A percentile compares a stretch with the other conserved stretches of the same genome.
phyloP scores from a whole-genome alignment of 2,113 vertebrate species.

The Podarcis raffonei region DNA sequence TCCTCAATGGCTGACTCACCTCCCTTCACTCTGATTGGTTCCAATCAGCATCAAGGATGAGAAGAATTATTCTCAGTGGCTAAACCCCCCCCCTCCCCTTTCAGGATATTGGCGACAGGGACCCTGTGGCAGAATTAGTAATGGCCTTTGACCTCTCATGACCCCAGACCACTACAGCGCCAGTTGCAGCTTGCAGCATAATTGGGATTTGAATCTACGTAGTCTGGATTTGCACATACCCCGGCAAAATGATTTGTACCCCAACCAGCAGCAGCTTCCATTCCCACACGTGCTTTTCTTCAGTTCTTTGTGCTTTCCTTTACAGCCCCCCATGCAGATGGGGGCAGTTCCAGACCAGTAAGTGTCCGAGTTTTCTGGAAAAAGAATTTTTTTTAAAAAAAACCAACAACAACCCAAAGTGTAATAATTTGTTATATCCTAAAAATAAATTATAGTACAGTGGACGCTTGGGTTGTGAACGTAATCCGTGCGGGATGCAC shows the following conservation, averaged over 20 bases:
- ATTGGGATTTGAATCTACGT: not conserved
- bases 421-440: not conserved
- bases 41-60: no score
- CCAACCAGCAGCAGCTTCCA: conserved; percentile 85
- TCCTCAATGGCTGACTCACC: no score
- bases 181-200: not conserved
- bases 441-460: not conserved
- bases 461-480: no score
- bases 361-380: conserved; percentile 57
- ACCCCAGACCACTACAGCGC: not conserved
- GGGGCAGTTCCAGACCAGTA: conserved; percentile 85
- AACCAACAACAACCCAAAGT: not conserved
- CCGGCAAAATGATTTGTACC: conserved; percentile 84
- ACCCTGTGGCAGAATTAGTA: no score
- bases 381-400: not conserved
- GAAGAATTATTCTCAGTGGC: no score
- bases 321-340: conserved; percentile 81
- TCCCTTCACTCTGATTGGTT: no score
- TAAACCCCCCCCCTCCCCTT: no score
- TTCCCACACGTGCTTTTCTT: conserved; percentile 82
- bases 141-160: no score
- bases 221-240: conserved; percentile 61
- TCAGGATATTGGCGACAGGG: no score
- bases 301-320: conserved; percentile 77
- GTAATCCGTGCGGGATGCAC: no score